Evolutionary conservation across 2,113 vertebrate species (phyloP).

Genomic region (Muntiacus reevesi): DNA sequence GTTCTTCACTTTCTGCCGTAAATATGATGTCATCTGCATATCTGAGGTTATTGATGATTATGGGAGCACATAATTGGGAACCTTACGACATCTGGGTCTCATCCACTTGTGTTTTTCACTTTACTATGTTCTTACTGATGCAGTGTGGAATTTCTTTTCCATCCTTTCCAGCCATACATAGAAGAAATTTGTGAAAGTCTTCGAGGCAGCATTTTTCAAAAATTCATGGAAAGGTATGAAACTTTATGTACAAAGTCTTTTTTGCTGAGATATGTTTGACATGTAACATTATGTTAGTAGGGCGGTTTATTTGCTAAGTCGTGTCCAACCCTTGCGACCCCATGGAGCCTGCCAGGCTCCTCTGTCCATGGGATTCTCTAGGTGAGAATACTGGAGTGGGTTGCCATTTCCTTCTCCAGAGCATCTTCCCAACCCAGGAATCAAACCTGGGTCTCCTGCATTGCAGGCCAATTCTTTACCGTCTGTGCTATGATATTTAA

Average conservation of each 20-base stretch:
- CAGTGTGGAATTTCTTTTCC: constrained; percentile 19
- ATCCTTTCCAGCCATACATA: constrained; percentile 87
- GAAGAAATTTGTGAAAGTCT: constrained; percentile 98
- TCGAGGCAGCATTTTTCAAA: constrained; percentile 95
- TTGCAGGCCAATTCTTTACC: background rate
- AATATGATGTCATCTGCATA: background rate
- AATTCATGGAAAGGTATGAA: constrained; percentile 96
- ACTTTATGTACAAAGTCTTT: accelerated
- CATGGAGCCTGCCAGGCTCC: background rate
- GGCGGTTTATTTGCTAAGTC: background rate
- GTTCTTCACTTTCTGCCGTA: background rate
- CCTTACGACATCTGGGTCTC: background rate
- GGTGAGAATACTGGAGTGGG: background rate
- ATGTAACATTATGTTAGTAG: background rate
- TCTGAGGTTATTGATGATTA: background rate
- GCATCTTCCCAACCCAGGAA: background rate
- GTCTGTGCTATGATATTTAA: background rate
- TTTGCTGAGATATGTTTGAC: background rate
- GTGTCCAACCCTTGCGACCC: background rate
- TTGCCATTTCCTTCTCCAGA: background rate
- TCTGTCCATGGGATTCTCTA: background rate
- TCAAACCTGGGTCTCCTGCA: background rate
- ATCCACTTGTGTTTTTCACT: background rate
- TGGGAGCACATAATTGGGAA: accelerated
- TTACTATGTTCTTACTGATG: background rate